Percentiles rank a stretch among this genome's conserved stretches.
Conservation (phyloP, 2,888 invertebrate genomes). For the Diploptera punctata region DNA sequence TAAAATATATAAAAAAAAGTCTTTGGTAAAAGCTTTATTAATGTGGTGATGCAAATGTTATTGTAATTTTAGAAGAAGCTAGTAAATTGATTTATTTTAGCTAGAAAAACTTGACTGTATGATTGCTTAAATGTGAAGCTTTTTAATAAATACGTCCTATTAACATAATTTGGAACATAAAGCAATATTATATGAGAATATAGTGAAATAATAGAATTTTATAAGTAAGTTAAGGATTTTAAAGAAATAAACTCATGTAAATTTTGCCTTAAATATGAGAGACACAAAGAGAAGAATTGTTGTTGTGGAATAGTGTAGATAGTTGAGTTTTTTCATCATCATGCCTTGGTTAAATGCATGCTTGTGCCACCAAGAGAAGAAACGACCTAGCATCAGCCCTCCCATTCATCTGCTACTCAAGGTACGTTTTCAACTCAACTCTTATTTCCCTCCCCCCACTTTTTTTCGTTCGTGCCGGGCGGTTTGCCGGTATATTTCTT, state of each 20-base stretch:
- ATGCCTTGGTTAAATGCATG: conserved; percentile 60
- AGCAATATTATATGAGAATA: not conserved
- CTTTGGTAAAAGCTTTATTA: conserved; percentile 12
- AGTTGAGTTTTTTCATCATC: conserved; percentile 15
- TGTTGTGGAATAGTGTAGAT: too few species aligned
- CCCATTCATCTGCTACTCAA: conserved; percentile 58
- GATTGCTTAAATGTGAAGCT: not conserved
- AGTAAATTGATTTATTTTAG: too few species aligned
- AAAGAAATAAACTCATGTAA: not conserved
- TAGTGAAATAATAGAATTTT: not conserved
- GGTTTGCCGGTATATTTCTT: not conserved
- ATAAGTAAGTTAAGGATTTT: not conserved
- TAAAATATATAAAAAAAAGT: not conserved
- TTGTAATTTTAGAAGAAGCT: too few species aligned
- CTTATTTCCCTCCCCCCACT: not conserved
- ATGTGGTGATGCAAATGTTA: not conserved
- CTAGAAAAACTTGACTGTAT: too few species aligned
- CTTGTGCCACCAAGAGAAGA: conserved; percentile 58
- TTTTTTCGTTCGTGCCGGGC: too few species aligned
- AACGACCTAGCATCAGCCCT: conserved; percentile 56
- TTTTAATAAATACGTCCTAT: not conserved
- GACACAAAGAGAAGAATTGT: not conserved
- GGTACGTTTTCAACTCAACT: conserved; percentile 49
- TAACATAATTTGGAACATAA: not conserved
- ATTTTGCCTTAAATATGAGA: not conserved